Evolutionary conservation across 2,797 vertebrate genomes (phyloP), one percentile per base, ranked within the genome.

Genomic region (Sebastes kiyomatsui): DNA sequence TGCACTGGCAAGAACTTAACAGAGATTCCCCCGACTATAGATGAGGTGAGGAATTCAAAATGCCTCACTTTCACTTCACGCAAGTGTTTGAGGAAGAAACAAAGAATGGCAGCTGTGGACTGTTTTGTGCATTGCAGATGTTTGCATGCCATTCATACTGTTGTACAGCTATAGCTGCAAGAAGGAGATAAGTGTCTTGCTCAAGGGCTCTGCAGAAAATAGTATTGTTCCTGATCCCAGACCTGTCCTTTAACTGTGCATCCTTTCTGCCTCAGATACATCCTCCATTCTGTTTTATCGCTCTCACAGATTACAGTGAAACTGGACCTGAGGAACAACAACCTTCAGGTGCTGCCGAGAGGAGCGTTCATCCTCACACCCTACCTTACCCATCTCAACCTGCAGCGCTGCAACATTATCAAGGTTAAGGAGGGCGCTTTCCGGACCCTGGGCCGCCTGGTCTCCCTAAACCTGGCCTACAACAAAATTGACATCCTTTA

Each of bases 381-480:
- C 0, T 94, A 97, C 85, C 96, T 99, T 80, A 98, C 96, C 0
- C 97, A 97, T 49, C 94, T 99, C 87, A 96, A 95, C 86, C 92
- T 99, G 88, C 96, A 96, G 93, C 93, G 66, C 82, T 97, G 97
- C 83, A 94, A 95, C 67, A 93, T 98, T 75, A 86, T 95, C 54
- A 92, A 32, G 23, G 94, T 99, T 72, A 95, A 93, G 6, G 97
- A 99, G 81, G 98, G 98, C 0, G 97, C 97, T 14, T 98, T 99
- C 88, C 93, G 97, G 0, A 95, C 94, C 2, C 96, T 99, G 68
- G 96, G 96, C 4, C 97, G 97, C 14, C 87, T 97, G 67, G 87
- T 97, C n/a, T 95, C 94, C 32, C 96, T 99, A 22, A 97, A 97
- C 88, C 88, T 99, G 88, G 97, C 97, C 62, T 92, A 94, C 90